Percentiles rank a stretch among this genome's conserved stretches.
Evolutionary conservation across 2,113 vertebrate genomes (phyloP).

Genomic region (Peucedramus taeniatus): DNA sequence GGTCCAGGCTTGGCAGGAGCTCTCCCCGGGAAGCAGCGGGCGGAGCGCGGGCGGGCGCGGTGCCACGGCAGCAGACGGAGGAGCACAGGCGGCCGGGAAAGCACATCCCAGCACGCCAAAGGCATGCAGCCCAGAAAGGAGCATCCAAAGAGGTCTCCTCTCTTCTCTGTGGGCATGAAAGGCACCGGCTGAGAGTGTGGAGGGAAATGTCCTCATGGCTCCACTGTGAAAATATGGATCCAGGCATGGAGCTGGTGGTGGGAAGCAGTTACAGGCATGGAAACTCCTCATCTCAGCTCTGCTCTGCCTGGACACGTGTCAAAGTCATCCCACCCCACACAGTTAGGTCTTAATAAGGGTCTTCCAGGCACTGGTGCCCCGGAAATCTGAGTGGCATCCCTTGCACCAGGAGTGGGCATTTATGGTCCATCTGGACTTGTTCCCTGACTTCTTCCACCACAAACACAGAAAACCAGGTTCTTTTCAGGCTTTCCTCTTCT

Average conservation of each 20-base stretch:
- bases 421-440: fast-evolving
- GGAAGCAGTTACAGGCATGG: fast-evolving
- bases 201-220: not conserved
- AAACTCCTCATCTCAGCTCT: not conserved
- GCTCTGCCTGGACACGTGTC: fast-evolving
- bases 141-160: not conserved
- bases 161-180: not conserved
- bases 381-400: not conserved
- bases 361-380: not conserved
- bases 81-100: not conserved
- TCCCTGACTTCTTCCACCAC: not conserved
- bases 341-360: not conserved
- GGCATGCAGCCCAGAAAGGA: not conserved
- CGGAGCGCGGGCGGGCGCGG: not conserved
- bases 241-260: not conserved
- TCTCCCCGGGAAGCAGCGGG: not conserved
- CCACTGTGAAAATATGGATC: fast-evolving
- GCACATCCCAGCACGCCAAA: not conserved
- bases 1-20: not conserved
- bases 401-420: not conserved
- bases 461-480: not conserved
- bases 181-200: not conserved
- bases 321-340: not conserved
- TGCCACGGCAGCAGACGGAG: not conserved
- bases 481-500: not conserved